These are phyloP conservation scores for Drosophila formosana DNA, from an alignment of 2,888 invertebrate genomes.

Conservation along the genomic window DNA sequence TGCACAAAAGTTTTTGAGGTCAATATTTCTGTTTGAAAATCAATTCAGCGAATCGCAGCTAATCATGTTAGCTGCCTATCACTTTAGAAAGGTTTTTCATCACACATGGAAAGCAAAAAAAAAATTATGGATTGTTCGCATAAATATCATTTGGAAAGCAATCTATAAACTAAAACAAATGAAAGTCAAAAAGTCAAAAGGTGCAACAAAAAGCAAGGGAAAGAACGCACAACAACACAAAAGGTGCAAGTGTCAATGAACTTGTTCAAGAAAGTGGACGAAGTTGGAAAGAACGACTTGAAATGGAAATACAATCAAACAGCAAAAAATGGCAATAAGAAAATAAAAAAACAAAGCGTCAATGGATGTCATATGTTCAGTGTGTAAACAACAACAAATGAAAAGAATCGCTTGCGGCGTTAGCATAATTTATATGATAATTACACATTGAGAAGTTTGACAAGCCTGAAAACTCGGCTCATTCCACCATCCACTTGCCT, in stretches of 20 bases:
- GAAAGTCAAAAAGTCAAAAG: conserved; percentile 30
- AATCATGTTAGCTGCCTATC: conserved; percentile 45
- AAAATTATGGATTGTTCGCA: not conserved
- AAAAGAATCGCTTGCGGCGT: conserved; percentile 7
- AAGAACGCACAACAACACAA: conserved; percentile 28
- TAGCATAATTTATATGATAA: conserved; percentile 52
- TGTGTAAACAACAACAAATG: conserved; percentile 35
- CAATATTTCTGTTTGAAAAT: conserved; percentile 10
- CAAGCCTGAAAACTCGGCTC: conserved; percentile 14
- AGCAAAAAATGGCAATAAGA: not conserved
- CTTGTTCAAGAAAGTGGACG: conserved; percentile 49
- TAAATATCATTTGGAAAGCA: conserved; percentile 49
- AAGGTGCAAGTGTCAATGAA: conserved; percentile 50
- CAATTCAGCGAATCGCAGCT: conserved; percentile 8
- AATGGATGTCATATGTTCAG: conserved; percentile 32
- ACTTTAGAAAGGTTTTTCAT: conserved; percentile 58
- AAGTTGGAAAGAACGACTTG: conserved; percentile 44
- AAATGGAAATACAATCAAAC: conserved; percentile 22
- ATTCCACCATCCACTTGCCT: conserved; percentile 33
- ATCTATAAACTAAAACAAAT: conserved; percentile 43
- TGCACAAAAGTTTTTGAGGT: conserved; percentile 16
- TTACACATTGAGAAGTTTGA: conserved; percentile 27
- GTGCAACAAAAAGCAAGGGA: not conserved
- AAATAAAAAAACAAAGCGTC: not conserved
- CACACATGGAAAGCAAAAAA: conserved; percentile 29